Base-by-base conservation (phyloP, 2,797 vertebrate genomes). In the Falco concolor region DNA sequence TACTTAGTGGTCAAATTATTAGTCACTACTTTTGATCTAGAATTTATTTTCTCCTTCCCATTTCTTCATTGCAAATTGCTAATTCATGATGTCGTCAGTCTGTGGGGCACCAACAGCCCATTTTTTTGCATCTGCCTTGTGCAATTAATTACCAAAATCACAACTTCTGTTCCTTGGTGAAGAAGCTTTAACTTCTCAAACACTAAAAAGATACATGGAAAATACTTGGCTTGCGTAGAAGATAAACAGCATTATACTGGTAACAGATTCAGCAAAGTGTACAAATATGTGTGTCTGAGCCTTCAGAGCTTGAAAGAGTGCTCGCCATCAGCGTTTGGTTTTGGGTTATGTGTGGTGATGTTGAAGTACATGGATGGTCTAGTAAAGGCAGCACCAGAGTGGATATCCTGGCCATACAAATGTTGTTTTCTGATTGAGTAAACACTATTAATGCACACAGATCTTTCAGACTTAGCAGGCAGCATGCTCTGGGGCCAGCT, bases 301-400 rank as follows among this genome's bases (percentile, higher is more conserved):
- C 30, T 21, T 72, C 1, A 5, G 50, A 84, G 28, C 19, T 23
- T 21, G 44, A 57, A 63, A 78, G 45, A 50, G 45, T 3, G 3
- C 11, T 81, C 36, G 22, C 8, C 34, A 40, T 6, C 8, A 84
- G 40, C 5, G 27, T 67, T 49, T n/a, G 65, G 21, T 36, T 59
- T 56, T 74, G 50, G 20, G 24, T 53, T 50, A 0, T 12, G 28
- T 2, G 0, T 12, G 69, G 57, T 42, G 47, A 32, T 21, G 13
- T 5, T 57, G 84, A 19, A 57, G 21, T 22, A 19, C n/a, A 6
- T 0, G 2, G 25, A 13, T 0, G 2, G 25, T 73, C 30, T 17
- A 21, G 44, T 78, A 64, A 74, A 60, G 49, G 27, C 3, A 1
- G 47, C 42, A 32, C 12, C 40, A 28, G 47, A 8, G 34, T 16